A percentile compares a stretch with the other conserved stretches of the same genome.
These are phyloP conservation scores for Paracentrotus lividus DNA, from an alignment of 53 echinoderm and acorn worm genomes.

Conservation along the genomic window DNA sequence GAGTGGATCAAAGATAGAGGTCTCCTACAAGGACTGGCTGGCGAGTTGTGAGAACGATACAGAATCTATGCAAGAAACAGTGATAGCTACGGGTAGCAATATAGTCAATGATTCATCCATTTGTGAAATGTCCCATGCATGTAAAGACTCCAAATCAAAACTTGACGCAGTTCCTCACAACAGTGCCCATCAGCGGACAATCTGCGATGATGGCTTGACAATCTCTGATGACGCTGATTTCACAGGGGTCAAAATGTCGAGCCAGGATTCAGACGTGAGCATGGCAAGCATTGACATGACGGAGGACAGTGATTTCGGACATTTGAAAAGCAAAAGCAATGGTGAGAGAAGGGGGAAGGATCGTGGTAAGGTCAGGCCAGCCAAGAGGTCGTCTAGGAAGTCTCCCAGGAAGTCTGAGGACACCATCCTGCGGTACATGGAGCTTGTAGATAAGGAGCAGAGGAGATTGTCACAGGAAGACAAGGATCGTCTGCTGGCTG, in stretches of 20 bases:
- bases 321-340: slow-evolving; percentile 4
- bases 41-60: slow-evolving; percentile 17
- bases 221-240: not conserved
- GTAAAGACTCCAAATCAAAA: not conserved
- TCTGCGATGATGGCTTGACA: not conserved
- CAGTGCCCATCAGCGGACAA: not conserved
- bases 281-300: slow-evolving; percentile 46
- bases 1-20: slow-evolving; percentile 37
- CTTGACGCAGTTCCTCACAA: not conserved
- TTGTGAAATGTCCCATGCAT: not conserved
- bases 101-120: slow-evolving; percentile 15
- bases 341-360: not conserved
- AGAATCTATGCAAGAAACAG: slow-evolving; percentile 45
- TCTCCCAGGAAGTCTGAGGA: slow-evolving; percentile 71
- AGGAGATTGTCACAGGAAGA: slow-evolving; percentile 88
- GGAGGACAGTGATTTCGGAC: not conserved
- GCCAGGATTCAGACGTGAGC: slow-evolving; percentile 62
- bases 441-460: slow-evolving; percentile 86
- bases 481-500: slow-evolving; percentile 82
- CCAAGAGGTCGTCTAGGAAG: slow-evolving; percentile 9
- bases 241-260: not conserved
- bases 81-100: slow-evolving; percentile 44
- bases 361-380: slow-evolving; percentile 10
- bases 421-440: slow-evolving; percentile 89
- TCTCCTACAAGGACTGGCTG: slow-evolving; percentile 57